Evolutionary conservation across 2,888 invertebrate genomes (phyloP), one percentile per base, ranked within the genome.

Genomic region (Hirtodrosophila trivittata): DNA sequence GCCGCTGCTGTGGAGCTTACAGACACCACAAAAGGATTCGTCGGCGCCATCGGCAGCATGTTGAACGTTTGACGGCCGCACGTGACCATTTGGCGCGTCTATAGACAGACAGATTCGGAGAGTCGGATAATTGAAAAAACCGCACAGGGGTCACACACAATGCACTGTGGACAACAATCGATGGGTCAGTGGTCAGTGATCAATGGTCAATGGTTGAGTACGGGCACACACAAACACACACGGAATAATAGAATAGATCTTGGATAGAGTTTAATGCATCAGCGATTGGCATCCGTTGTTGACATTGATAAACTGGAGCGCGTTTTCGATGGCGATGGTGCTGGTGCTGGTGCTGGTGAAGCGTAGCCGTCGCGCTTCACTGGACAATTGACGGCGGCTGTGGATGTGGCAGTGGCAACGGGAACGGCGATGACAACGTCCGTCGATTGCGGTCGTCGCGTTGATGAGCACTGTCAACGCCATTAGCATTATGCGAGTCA

Each of bases 1-100:
- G 66, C 13, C 41, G 73, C 72, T 26, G 77, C 14, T 38, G 77
- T 45, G 57, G 82, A 67, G 75, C 69, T 71, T n/a, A 75, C 63
- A 42, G 73, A 80, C 63, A 87, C 85, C 77, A 86, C 87, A 81
- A 90, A 89, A 67, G 90, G 89, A 87, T 89, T 89, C 70, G 89
- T 87, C 80, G 96, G 96, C 94, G 97, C 96, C 93, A 97, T 94
- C 93, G 97, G 97, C 97, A 97, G 96, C 97, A 97, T 97, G 65
- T 89, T 91, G 83, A 89, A 88, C 74, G 88, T 87, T 86, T 89
- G 90, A 67, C 89, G 89, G 60, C 88, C 89, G 87, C 89, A 90
- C 89, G 89, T 90, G 87, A 90, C 89, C 90, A 90, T 90, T 89
- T 87, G 86, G 88, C 77, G 67, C 72, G 67, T 45, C 56, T 30